These are phyloP conservation scores for Falco concolor DNA, from an alignment of 2,797 vertebrate genomes.

Conservation along the genomic window DNA sequence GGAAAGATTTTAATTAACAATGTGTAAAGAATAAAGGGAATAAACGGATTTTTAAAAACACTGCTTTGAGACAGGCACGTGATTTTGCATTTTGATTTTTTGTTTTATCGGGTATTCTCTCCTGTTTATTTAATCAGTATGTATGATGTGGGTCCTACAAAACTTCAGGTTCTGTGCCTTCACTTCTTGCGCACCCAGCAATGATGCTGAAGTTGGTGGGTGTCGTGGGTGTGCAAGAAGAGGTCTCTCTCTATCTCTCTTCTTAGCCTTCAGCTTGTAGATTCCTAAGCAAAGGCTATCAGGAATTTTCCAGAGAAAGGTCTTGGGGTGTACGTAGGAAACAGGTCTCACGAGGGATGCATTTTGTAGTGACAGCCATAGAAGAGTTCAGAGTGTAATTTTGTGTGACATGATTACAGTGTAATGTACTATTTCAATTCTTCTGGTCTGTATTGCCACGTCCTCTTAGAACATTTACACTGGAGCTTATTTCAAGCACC, in stretches of 20 bases:
- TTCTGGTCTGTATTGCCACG: not conserved
- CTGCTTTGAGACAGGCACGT: not conserved
- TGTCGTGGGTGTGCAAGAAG: not conserved
- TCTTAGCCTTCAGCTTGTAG: not conserved
- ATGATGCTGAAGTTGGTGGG: not conserved
- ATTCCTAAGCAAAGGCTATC: not conserved
- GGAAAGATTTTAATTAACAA: constrained; percentile 74
- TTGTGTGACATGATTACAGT: not conserved
- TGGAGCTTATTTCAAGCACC: not conserved
- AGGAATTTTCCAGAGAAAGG: not conserved
- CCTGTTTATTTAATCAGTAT: not conserved
- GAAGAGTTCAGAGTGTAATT: not conserved
- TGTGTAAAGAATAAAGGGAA: constrained; percentile 48
- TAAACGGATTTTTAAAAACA: constrained; percentile 10
- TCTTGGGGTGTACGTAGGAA: not conserved
- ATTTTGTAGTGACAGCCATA: constrained; percentile 32
- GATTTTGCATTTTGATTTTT: constrained; percentile 45
- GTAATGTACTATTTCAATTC: constrained; percentile 50
- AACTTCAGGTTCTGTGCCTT: not conserved
- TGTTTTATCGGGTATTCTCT: not conserved
- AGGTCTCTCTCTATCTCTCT: not conserved
- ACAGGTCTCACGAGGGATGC: not conserved
- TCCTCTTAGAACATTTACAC: not conserved
- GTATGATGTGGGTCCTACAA: not conserved
- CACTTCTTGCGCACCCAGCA: not conserved